Base-by-base conservation (phyloP, 2,797 vertebrate genomes). In the Neosilurus hyrtlii region DNA sequence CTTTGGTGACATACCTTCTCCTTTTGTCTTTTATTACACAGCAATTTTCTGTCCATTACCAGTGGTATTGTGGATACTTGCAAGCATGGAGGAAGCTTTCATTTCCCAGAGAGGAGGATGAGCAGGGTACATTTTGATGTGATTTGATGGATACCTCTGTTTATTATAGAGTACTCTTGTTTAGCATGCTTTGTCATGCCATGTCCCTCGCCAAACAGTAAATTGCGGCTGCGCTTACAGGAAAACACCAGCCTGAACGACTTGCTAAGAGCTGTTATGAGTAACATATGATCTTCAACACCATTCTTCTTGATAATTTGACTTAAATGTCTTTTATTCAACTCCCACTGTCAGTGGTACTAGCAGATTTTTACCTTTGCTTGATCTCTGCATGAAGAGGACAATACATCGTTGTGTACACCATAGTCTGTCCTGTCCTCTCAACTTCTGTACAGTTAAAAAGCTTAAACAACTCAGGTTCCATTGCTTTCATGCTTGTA, bases 31-130 rank as follows among this genome's bases (percentile, higher is more conserved):
- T 89, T 88, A 89, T 91, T 88, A 86, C 79, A 83, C 82, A 83
- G 59, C 88, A 90, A 90, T 88, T 88, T 87, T 85, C 84, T 89
- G 87, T 89, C 87, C 87, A 92, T 89, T 92, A 91, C 80, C 79
- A 37, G 86, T 52, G 57, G 84, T 88, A 80, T 87, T 85, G 57
- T 89, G 85, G 86, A 81, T 86, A 86, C 86, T 8, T 43, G 43
- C 43, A 43, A 43, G 43, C 43, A 43, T 8, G 8, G 43, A 43
- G 43, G 43, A 43, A 43, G 8, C 8, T 8, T 43, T 43, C 8
- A 43, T 43, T 43, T 8, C 43, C 43, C 43, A 30, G 43, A 43
- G 43, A 43, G 43, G 8, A 1, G 43, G 43, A 43, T 43, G 43
- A 43, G 43, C 43, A 88, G 88, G 30, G n/a, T 74, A 59, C 24